Percentiles rank a stretch among this genome's conserved stretches.
Conservation (phyloP, 1,140 invertebrate genomes). For the Magallana gigas region DNA sequence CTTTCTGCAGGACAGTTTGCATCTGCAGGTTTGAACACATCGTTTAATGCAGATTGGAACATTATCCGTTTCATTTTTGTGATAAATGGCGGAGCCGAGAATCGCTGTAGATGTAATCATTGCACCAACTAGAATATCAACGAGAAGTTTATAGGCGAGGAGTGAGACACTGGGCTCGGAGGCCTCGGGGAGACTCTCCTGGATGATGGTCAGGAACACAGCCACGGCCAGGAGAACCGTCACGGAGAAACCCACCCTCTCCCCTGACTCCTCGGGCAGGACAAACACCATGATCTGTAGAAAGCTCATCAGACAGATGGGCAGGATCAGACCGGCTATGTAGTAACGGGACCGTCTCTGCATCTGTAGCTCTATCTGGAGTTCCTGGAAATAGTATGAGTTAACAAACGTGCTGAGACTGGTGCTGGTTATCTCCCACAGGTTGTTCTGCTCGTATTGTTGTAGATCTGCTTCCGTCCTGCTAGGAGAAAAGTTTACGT, state of each 20-base stretch:
- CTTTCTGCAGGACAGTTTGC: background rate
- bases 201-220: slow-evolving; percentile 82
- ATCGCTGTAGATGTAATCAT: background rate
- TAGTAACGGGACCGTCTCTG: slow-evolving; percentile 73
- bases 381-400: background rate
- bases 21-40: background rate
- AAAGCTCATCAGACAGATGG: slow-evolving; percentile 81
- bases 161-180: slow-evolving; percentile 67
- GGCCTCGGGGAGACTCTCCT: slow-evolving; percentile 82
- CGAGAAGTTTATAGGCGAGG: slow-evolving; percentile 12
- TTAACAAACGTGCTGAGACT: background rate
- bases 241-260: slow-evolving; percentile 82
- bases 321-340: slow-evolving; percentile 80
- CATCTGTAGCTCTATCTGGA: slow-evolving; percentile 63
- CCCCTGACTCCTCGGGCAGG: slow-evolving; percentile 81
- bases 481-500: slow-evolving; percentile 80
- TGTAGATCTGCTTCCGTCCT: slow-evolving; percentile 79
- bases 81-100: slow-evolving; percentile 2
- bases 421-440: slow-evolving; percentile 77
- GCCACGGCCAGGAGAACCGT: slow-evolving; percentile 82
- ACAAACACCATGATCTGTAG: slow-evolving; percentile 82
- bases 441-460: slow-evolving; percentile 82
- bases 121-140: background rate
- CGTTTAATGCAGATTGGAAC: background rate
- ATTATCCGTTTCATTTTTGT: background rate